Percentiles rank a stretch among this genome's conserved stretches.
Evolutionary conservation across 2,113 vertebrate species (phyloP).

Genomic region (Bubalus kerabau): DNA sequence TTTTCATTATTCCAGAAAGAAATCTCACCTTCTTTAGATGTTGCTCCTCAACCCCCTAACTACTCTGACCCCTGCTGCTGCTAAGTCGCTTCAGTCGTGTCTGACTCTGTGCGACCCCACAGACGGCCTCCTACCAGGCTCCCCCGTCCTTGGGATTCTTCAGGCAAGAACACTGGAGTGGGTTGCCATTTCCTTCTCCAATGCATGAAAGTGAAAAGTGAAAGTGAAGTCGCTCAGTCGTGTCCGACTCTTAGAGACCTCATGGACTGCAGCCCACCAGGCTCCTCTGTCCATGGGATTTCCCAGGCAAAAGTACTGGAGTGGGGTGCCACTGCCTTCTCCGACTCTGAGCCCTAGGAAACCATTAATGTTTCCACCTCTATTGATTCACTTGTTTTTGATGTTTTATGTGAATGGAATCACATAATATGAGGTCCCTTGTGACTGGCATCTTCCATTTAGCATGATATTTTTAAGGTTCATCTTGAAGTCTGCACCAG

Average conservation of each 20-base stretch:
- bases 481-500: not conserved
- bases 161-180: no score
- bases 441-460: not conserved
- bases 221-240: no score
- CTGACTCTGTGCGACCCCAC: no score
- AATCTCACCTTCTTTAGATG: not conserved
- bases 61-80: not conserved
- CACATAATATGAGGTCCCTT: not conserved
- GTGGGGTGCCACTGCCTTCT: no score
- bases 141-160: no score
- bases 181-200: no score
- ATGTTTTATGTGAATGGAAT: not conserved
- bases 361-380: not conserved
- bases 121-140: no score
- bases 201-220: no score
- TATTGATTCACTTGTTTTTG: not conserved
- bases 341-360: not conserved
- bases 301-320: no score
- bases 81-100: not conserved
- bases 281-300: no score
- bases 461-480: not conserved
- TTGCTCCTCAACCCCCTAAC: not conserved
- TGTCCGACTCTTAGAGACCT: no score
- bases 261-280: no score
- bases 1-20: not conserved